phyloP scores from a whole-genome alignment of 2,888 invertebrate genomes.

The Hyalella azteca region DNA sequence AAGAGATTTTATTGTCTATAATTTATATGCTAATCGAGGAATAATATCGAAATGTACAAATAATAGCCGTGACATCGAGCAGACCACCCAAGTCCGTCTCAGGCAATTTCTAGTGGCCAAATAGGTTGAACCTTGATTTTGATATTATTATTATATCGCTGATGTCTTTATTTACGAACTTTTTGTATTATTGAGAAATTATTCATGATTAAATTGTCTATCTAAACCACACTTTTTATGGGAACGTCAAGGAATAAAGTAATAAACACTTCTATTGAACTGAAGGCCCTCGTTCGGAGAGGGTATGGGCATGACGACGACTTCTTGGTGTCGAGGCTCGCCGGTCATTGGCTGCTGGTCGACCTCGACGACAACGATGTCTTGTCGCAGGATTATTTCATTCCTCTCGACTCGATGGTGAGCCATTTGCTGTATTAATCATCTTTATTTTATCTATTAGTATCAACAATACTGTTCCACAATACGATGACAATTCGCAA shows the following conservation, averaged over 20 bases:
- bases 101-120: no score
- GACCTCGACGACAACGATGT: neutral
- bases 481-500: neutral
- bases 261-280: neutral
- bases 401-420: constrained; percentile 35
- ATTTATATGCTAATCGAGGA: no score
- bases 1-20: no score
- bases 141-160: no score
- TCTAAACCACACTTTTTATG: neutral
- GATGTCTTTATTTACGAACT: neutral
- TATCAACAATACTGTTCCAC: neutral
- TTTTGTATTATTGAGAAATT: neutral
- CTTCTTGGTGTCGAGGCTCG: neutral
- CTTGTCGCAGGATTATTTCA: neutral
- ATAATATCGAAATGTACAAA: no score
- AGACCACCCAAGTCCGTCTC: no score
- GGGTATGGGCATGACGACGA: neutral
- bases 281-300: neutral
- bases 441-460: neutral
- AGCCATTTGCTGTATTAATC: neutral
- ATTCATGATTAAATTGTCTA: neutral
- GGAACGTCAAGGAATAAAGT: neutral
- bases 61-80: no score
- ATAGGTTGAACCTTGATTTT: no score
- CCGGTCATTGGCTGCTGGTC: constrained; percentile 4